phyloP scores from a whole-genome alignment of 2,797 vertebrate genomes.

The Bryconaethiops microstoma region DNA sequence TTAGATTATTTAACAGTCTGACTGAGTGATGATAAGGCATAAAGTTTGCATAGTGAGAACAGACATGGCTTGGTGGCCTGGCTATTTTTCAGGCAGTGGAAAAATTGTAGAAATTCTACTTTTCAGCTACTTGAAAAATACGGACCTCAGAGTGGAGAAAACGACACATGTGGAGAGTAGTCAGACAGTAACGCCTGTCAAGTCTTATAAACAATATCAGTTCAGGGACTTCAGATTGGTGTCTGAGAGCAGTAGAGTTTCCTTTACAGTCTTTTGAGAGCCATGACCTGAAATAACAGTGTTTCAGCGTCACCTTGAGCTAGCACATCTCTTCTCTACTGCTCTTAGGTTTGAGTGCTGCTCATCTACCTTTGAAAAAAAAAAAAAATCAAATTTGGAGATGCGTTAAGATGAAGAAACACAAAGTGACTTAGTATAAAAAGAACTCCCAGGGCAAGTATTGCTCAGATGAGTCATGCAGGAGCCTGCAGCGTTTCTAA shows the following conservation, averaged over 20 bases:
- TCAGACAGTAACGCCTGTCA: conserved; percentile 3
- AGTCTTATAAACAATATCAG: background rate
- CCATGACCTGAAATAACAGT: background rate
- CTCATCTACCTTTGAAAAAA: conserved; percentile 1
- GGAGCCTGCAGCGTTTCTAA: conserved; percentile 29
- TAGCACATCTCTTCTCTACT: background rate
- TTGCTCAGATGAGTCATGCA: conserved; percentile 38
- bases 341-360: background rate
- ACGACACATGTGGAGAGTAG: background rate
- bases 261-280: background rate
- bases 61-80: too few species aligned
- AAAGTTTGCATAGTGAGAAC: too few species aligned
- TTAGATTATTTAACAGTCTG: too few species aligned
- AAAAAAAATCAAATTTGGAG: background rate
- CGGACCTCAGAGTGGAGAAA: background rate
- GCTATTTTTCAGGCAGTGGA: too few species aligned
- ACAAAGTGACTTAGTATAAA: conserved; percentile 22
- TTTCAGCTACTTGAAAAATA: background rate
- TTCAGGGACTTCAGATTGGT: background rate
- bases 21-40: too few species aligned
- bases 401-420: background rate
- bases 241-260: background rate
- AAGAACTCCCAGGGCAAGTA: conserved; percentile 20
- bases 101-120: too few species aligned
- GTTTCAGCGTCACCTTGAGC: background rate